phyloP scores from a whole-genome alignment of 2,113 vertebrate genomes.

The Pseudopipra pipra region DNA sequence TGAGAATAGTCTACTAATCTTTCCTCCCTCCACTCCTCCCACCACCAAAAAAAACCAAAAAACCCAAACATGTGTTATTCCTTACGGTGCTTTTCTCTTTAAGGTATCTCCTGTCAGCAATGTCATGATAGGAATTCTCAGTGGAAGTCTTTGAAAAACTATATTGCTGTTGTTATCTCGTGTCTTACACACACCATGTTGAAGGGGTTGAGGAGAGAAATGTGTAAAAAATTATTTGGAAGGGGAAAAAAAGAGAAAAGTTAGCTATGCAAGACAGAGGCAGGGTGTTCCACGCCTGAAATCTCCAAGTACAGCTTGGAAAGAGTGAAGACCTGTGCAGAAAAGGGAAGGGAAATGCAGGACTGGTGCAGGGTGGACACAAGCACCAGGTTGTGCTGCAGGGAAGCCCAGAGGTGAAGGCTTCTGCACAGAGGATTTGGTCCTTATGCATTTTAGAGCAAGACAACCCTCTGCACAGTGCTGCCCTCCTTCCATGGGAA shows the following conservation, averaged over 20 bases:
- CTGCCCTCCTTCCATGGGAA: not conserved
- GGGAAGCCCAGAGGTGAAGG: not conserved
- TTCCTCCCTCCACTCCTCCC: not conserved
- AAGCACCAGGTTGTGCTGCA: not conserved
- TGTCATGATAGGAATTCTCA: conserved; percentile 25
- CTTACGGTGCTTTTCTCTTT: conserved; percentile 18
- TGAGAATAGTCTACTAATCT: conserved; percentile 37
- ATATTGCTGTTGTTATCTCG: not conserved
- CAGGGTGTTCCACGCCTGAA: not conserved
- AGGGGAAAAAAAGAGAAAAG: not conserved
- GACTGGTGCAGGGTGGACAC: not conserved
- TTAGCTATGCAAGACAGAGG: not conserved
- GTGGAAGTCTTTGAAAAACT: conserved; percentile 10
- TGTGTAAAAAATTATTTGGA: not conserved
- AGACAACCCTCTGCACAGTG: not conserved
- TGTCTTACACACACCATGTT: not conserved
- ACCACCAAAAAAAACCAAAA: not conserved
- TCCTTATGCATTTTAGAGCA: not conserved
- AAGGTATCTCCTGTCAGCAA: conserved; percentile 28
- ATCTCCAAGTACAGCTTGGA: not conserved
- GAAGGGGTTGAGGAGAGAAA: not conserved
- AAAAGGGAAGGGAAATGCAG: not conserved
- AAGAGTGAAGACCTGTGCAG: not conserved
- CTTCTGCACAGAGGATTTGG: not conserved
- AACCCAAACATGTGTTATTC: conserved; percentile 47